phyloP scores from a whole-genome alignment of 2,113 vertebrate genomes.

The Chaetorhynchus papuensis region DNA sequence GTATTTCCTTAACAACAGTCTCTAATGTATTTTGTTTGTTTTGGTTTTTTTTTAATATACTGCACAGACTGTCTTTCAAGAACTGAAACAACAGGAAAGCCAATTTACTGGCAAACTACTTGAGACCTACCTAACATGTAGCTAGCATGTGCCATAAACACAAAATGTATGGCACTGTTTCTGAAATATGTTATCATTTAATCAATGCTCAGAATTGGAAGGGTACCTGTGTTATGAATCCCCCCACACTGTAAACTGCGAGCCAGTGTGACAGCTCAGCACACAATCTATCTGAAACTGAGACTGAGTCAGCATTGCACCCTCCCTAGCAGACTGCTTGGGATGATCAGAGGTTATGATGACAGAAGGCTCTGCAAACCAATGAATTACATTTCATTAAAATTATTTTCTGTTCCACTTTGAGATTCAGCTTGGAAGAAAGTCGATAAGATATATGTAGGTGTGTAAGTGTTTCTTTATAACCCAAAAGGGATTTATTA shows the following conservation, averaged over 20 bases:
- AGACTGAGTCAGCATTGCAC: background rate
- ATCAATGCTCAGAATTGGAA: background rate
- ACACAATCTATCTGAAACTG: background rate
- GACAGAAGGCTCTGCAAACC: background rate
- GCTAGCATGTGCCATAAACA: background rate
- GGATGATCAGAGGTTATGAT: background rate
- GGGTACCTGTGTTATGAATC: background rate
- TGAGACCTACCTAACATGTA: background rate
- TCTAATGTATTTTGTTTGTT: background rate
- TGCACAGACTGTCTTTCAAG: background rate
- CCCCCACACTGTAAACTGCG: background rate
- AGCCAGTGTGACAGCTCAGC: background rate
- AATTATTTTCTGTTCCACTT: background rate
- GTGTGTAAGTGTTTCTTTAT: background rate
- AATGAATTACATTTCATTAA: background rate
- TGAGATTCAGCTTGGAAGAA: background rate
- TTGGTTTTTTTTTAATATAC: background rate
- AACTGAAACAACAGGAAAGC: background rate
- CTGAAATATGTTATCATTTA: background rate
- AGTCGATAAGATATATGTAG: background rate
- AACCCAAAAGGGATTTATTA: background rate
- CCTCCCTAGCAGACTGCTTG: background rate
- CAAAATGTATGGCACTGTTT: background rate
- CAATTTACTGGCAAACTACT: background rate
- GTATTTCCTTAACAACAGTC: slow-evolving; percentile 16